Evolutionary conservation across 2,797 vertebrate genomes (phyloP).

Genomic region (Sebastiscus tertius): DNA sequence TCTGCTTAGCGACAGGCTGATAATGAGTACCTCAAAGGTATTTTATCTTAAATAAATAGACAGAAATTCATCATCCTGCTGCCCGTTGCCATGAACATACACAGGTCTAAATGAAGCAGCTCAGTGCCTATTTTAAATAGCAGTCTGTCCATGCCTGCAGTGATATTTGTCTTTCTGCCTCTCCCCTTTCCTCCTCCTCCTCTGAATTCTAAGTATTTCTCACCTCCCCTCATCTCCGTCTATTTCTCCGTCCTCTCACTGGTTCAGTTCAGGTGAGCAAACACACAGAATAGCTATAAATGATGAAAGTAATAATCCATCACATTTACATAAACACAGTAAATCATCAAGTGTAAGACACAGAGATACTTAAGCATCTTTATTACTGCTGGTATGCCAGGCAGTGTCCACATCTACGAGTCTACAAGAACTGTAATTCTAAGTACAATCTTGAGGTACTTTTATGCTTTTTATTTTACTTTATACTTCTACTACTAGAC

Average conservation of each 20-base stretch:
- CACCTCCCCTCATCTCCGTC: neutral
- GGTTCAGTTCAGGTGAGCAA: neutral
- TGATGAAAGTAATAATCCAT: neutral
- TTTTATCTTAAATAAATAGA: neutral
- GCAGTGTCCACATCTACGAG: neutral
- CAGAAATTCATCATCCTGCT: neutral
- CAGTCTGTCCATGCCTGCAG: neutral
- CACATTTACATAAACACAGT: neutral
- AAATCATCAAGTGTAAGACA: neutral
- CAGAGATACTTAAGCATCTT: neutral
- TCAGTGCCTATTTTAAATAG: slow-evolving; percentile 1
- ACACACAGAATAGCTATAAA: neutral
- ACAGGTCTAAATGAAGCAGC: slow-evolving; percentile 23
- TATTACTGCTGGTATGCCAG: neutral
- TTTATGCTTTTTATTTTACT: neutral
- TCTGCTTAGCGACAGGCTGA: neutral
- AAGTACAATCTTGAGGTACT: neutral
- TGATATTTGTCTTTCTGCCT: slow-evolving; percentile 14
- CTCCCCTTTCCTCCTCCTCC: neutral
- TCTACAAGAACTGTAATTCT: too few species aligned
- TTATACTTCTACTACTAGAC: neutral
- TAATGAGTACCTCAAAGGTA: neutral
- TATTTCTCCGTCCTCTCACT: neutral
- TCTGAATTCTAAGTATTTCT: slow-evolving; percentile 11
- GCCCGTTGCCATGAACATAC: neutral